Evolutionary conservation across 2,888 invertebrate genomes (phyloP).

Genomic region (Drosophila yooni): DNA sequence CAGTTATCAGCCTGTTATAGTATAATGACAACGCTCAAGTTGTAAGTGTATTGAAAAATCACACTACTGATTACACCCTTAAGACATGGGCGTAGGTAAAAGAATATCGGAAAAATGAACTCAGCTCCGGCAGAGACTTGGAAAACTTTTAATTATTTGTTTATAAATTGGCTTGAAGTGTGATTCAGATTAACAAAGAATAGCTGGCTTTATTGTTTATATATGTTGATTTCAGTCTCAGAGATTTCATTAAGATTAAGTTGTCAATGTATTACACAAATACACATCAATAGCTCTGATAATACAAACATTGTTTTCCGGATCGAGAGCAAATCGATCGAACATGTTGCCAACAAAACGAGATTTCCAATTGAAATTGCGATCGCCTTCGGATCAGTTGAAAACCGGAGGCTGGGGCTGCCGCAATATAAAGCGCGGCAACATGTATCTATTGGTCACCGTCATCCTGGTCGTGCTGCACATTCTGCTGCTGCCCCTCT

Average conservation of each 20-base stretch:
- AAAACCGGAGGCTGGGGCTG: constrained; percentile 46
- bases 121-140: background rate
- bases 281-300: background rate
- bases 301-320: background rate
- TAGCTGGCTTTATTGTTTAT: background rate
- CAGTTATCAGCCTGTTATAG: background rate
- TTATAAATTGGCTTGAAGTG: background rate
- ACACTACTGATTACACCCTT: background rate
- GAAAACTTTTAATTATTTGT: background rate
- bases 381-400: constrained; percentile 22
- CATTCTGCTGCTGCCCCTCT: constrained; percentile 60
- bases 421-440: constrained; percentile 71
- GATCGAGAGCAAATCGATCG: constrained; percentile 4
- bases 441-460: constrained; percentile 47
- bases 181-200: background rate
- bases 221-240: background rate
- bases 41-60: background rate
- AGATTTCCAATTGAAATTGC: background rate
- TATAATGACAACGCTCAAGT: background rate
- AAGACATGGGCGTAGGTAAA: background rate
- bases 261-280: constrained; percentile 11
- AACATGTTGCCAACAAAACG: constrained; percentile 8
- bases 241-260: constrained; percentile 17
- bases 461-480: constrained; percentile 50
- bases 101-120: background rate